Base-by-base conservation (phyloP, 2,797 vertebrate species). In the Pampus argenteus region DNA sequence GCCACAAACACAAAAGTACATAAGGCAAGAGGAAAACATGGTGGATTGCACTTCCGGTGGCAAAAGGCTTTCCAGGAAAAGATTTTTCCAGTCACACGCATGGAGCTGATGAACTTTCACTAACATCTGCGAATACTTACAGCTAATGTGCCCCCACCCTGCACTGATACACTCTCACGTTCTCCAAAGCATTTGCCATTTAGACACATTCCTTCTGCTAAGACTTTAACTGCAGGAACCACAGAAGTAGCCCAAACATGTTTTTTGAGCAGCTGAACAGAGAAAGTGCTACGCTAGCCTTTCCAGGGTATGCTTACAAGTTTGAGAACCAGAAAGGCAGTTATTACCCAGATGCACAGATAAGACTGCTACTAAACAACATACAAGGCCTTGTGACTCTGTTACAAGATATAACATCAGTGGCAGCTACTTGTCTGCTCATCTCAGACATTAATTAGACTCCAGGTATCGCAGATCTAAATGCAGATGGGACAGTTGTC, bases 91-190 rank as follows among this genome's bases (percentile, higher is more conserved):
- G 76, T 88, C 61, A 44, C 63, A 62, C 75, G 75, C 31, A 83
- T 74, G 70, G 83, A 86, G 78, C 88, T 90, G 88, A 94, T 92
- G 89, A 93, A 93, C 91, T 93, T 93, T 91, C 85, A 74, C 83
- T 86, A 92, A 94, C 94, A 95, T 95, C 94, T 95, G 94, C 73
- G 85, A 95, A 93, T 82, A 89, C 90, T 95, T 95, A 93, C 25
- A 78, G 85, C 81, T 91, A 91, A 93, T 92, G 89, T 91, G 72
- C 85, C 90, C 87, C 86, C 90, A 86, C 83, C 86, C 85, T 76
- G 82, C 88, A 89, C 88, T 88, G 83, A 91, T 89, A 91, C 81
- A 79, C 83, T 86, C 91, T 87, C 88, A 88, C 76, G 73, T 90
- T 88, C 88, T 89, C 86, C 52, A 64, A 86, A 90, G 90, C 87